A percentile compares a stretch with the other conserved stretches of the same genome.
phyloP scores from a whole-genome alignment of 2,888 invertebrate genomes.

The Hemaris fuciformis region DNA sequence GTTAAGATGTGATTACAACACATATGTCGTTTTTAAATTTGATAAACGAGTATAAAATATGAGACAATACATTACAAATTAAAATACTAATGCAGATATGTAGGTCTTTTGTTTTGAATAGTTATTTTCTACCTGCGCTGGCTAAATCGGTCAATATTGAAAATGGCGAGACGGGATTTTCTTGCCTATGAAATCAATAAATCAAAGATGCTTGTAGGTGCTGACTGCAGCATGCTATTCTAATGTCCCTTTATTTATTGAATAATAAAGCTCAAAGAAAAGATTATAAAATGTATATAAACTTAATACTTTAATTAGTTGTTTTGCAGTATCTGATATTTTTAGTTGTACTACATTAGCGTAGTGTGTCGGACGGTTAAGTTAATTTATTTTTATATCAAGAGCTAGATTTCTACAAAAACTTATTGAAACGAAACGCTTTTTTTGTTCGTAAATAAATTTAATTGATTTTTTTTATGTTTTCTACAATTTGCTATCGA shows the following conservation, averaged over 20 bases:
- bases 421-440: constrained; percentile 44
- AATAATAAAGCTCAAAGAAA: no score
- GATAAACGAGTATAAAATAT: neutral
- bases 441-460: constrained; percentile 30
- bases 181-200: no score
- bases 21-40: neutral
- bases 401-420: constrained; percentile 29
- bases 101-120: no score
- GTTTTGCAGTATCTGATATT: constrained; percentile 30
- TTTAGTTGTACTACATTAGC: constrained; percentile 43
- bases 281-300: neutral
- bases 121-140: no score
- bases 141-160: no score
- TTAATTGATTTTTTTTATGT: constrained; percentile 13
- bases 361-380: constrained; percentile 58
- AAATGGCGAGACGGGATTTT: no score
- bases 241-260: no score
- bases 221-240: no score
- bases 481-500: neutral
- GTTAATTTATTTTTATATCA: constrained; percentile 58
- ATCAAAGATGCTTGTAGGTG: no score
- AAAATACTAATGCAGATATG: constrained; percentile 1
- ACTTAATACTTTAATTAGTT: neutral
- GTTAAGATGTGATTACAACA: neutral
- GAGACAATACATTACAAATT: neutral